Evolutionary conservation across 2,797 vertebrate species (phyloP).

Genomic region (Rallus crepitans): DNA sequence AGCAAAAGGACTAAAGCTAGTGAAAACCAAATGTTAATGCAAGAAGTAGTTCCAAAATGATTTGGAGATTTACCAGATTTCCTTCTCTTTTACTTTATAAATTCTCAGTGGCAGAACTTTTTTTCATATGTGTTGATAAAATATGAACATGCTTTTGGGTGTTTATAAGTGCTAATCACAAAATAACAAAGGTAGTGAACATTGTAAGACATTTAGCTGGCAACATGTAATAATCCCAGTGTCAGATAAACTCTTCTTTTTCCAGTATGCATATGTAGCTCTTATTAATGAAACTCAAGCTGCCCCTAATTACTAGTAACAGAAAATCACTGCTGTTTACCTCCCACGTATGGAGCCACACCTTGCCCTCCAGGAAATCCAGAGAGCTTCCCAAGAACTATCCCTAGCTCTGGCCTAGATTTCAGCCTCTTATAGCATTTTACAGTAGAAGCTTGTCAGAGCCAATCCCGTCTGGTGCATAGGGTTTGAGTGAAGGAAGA

Average conservation of each 20-base stretch:
- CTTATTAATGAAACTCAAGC: conserved; percentile 59
- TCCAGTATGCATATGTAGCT: conserved; percentile 22
- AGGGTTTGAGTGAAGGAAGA: not conserved
- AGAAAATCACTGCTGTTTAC: conserved; percentile 24
- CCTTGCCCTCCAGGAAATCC: conserved; percentile 62
- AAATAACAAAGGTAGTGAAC: conserved; percentile 30
- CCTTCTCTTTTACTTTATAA: not conserved
- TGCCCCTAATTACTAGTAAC: conserved; percentile 60
- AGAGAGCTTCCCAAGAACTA: conserved; percentile 56
- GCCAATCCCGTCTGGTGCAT: not conserved
- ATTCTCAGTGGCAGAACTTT: not conserved
- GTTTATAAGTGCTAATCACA: conserved; percentile 23
- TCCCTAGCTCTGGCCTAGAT: conserved; percentile 50
- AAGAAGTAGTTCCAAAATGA: not conserved
- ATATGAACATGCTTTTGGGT: not conserved
- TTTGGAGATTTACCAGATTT: not conserved
- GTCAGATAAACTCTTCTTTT: conserved; percentile 39
- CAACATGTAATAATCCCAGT: conserved; percentile 21
- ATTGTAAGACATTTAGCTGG: not conserved
- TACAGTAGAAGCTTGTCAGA: not conserved
- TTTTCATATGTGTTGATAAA: not conserved
- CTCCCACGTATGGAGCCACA: conserved; percentile 16
- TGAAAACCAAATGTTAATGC: not conserved
- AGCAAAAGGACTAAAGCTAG: not conserved
- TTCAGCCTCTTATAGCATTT: conserved; percentile 13